phyloP scores from a whole-genome alignment of 2,888 invertebrate genomes.

The Metopia argyrocephala region DNA sequence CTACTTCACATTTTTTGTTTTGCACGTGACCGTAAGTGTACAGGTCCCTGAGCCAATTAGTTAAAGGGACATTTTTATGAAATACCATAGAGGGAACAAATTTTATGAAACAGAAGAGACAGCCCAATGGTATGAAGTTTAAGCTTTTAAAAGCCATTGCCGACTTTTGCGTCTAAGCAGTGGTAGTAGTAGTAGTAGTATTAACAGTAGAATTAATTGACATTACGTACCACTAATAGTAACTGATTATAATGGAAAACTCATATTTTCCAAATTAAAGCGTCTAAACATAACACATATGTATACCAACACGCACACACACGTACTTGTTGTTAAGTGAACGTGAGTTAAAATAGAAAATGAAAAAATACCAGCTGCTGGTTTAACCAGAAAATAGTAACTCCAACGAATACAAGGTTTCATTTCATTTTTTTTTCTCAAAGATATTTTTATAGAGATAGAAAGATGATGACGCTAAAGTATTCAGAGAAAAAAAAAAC shows the following conservation, averaged over 20 bases:
- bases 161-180: too few relatives aligned
- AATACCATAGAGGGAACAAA: too few relatives aligned
- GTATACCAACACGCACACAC: background rate
- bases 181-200: too few relatives aligned
- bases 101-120: too few relatives aligned
- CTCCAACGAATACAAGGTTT: slow-evolving; percentile 32
- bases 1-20: too few relatives aligned
- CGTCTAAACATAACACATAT: slow-evolving; percentile 1
- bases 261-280: background rate
- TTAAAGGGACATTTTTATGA: too few relatives aligned
- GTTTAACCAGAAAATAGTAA: slow-evolving; percentile 49
- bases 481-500: background rate
- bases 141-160: too few relatives aligned
- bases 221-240: background rate
- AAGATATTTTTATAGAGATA: background rate
- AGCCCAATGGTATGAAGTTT: too few relatives aligned
- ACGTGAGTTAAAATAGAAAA: background rate
- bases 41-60: too few relatives aligned
- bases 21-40: too few relatives aligned
- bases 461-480: background rate
- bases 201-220: background rate
- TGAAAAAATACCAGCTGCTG: slow-evolving; percentile 50
- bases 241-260: background rate
- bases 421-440: too few relatives aligned
- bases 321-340: slow-evolving; percentile 8